Percentiles rank a stretch among this genome's conserved stretches.
phyloP scores from a whole-genome alignment of 92 coral and sea anemone species.

The Zoanthus sansibaricus region DNA sequence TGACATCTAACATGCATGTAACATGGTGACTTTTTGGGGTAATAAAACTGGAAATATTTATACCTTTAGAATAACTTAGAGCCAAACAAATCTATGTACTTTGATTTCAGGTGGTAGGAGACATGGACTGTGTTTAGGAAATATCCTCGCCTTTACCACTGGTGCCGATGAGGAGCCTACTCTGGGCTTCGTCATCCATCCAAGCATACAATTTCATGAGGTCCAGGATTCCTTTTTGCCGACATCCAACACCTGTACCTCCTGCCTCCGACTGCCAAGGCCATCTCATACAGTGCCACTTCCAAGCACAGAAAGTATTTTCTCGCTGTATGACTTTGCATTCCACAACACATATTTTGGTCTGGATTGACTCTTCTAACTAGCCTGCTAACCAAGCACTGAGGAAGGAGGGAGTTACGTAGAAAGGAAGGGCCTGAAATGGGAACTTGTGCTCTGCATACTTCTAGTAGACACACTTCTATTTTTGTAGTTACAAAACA shows the following conservation, averaged over 20 bases:
- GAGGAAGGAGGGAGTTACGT: neutral
- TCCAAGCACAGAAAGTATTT: neutral
- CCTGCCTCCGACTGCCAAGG: conserved; percentile 10
- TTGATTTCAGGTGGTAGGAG: conserved; percentile 15
- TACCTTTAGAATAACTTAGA: neutral
- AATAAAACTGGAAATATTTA: neutral
- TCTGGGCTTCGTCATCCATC: conserved; percentile 6
- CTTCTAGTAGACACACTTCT: neutral
- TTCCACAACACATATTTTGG: conserved; percentile 4
- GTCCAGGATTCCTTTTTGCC: neutral
- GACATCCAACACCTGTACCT: neutral
- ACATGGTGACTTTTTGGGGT: neutral
- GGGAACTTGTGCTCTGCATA: neutral
- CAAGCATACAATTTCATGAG: conserved; percentile 20
- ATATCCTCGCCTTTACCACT: neutral
- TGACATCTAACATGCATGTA: neutral
- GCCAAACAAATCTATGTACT: neutral
- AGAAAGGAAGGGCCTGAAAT: neutral
- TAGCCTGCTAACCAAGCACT: neutral
- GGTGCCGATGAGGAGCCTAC: conserved; percentile 6
- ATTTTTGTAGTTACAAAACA: neutral
- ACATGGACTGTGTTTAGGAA: neutral
- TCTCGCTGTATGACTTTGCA: conserved; percentile 4
- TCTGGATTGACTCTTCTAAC: neutral
- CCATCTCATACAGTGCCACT: neutral